phyloP scores from a whole-genome alignment of 2,888 invertebrate genomes.

The Pterostichus niger region DNA sequence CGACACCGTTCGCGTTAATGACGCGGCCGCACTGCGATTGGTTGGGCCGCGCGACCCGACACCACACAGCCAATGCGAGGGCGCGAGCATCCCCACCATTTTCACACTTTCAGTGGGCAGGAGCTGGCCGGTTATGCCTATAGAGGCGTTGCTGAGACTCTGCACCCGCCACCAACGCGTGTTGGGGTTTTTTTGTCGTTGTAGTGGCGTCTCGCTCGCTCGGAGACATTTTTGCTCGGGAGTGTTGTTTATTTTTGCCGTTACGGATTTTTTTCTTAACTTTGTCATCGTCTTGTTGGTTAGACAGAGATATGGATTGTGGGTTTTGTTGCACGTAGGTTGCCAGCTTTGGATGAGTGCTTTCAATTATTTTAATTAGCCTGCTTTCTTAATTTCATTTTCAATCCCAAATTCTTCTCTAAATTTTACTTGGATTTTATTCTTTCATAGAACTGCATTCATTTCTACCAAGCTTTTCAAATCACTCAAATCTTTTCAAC shows the following conservation, averaged over 20 bases:
- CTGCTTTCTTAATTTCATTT: conserved; percentile 34
- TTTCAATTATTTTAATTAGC: conserved; percentile 50
- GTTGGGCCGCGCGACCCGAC: conserved; percentile 74
- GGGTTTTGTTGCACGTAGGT: background rate
- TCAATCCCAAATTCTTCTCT: background rate
- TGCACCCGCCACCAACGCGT: conserved; percentile 72
- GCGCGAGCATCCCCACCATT: conserved; percentile 77
- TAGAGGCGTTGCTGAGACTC: conserved; percentile 75
- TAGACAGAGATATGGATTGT: too few species aligned
- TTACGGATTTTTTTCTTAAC: background rate
- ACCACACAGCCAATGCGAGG: conserved; percentile 75
- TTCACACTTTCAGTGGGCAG: conserved; percentile 76
- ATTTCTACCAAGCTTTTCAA: too few species aligned
- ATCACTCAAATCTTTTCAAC: too few species aligned
- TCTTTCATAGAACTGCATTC: background rate
- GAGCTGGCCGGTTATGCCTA: conserved; percentile 74
- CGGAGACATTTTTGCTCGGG: background rate
- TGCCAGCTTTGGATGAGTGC: conserved; percentile 5
- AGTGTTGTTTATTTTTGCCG: background rate
- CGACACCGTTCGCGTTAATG: conserved; percentile 76
- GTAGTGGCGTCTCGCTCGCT: background rate
- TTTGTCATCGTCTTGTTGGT: conserved; percentile 9
- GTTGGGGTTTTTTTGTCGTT: conserved; percentile 7
- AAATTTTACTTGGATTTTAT: background rate
- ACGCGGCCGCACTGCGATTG: conserved; percentile 75